Conservation (phyloP, 2,113 vertebrate species). For the Toxostoma redivivum region DNA sequence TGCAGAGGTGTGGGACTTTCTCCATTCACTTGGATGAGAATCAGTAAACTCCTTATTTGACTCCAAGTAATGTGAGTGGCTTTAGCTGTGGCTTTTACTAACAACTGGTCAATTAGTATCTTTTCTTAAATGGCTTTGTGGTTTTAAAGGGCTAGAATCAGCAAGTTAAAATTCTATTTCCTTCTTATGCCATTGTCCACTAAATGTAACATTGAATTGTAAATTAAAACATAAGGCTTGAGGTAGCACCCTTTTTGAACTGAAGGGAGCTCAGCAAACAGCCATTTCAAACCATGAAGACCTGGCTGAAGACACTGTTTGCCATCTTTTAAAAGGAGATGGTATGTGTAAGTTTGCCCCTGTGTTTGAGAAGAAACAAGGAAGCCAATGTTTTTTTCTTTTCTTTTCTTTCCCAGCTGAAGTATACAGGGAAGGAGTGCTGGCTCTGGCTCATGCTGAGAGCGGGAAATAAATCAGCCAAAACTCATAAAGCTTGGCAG, state of each 20-base stretch:
- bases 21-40: background rate
- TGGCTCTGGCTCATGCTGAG: background rate
- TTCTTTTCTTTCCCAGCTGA: background rate
- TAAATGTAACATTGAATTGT: background rate
- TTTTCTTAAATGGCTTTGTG: background rate
- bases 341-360: background rate
- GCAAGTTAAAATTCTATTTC: background rate
- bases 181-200: background rate
- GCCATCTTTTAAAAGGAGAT: background rate
- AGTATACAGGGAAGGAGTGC: background rate
- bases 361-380: background rate
- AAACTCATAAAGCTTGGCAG: background rate
- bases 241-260: background rate
- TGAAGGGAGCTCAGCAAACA: background rate
- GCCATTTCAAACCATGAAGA: background rate
- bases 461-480: background rate
- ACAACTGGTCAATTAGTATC: background rate
- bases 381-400: background rate
- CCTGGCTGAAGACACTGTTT: background rate
- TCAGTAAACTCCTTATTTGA: background rate
- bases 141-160: background rate
- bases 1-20: background rate
- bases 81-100: background rate
- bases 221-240: background rate
- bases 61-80: background rate